Conservation (phyloP, 1,140 invertebrate genomes). For the Leptinotarsa undecemlineata region DNA sequence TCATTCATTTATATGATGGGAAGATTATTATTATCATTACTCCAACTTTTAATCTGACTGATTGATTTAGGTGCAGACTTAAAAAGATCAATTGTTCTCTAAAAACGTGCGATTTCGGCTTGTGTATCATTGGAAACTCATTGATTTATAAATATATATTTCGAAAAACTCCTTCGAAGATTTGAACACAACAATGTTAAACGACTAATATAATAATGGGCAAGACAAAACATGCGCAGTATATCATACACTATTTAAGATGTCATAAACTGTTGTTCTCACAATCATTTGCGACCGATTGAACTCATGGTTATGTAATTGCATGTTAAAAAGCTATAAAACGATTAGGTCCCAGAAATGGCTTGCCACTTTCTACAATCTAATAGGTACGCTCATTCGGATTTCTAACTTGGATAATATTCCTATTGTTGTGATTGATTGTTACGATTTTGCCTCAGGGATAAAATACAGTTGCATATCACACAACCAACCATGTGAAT, state of each 20-base stretch:
- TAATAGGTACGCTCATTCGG: neutral
- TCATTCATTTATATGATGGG: no score
- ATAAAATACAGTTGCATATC: neutral
- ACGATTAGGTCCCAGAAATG: neutral
- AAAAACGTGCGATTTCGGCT: no score
- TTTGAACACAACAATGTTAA: no score
- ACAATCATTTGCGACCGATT: neutral
- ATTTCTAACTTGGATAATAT: slow-evolving; percentile 4
- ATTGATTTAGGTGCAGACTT: no score
- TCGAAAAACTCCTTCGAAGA: no score
- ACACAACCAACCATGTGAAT: no score
- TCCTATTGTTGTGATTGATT: neutral
- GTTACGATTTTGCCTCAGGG: neutral
- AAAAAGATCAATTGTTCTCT: no score
- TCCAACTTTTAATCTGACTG: no score
- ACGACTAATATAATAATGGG: no score
- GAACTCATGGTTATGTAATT: neutral
- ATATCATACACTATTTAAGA: neutral
- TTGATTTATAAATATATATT: no score
- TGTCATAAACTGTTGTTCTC: neutral
- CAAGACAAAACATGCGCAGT: neutral
- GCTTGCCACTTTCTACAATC: slow-evolving; percentile 1
- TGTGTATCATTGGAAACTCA: no score
- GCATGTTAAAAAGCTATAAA: neutral
- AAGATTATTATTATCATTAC: no score